A percentile compares a stretch with the other conserved stretches of the same genome.
Conservation (phyloP, 2,113 vertebrate genomes). For the Thymallus thymallus region DNA sequence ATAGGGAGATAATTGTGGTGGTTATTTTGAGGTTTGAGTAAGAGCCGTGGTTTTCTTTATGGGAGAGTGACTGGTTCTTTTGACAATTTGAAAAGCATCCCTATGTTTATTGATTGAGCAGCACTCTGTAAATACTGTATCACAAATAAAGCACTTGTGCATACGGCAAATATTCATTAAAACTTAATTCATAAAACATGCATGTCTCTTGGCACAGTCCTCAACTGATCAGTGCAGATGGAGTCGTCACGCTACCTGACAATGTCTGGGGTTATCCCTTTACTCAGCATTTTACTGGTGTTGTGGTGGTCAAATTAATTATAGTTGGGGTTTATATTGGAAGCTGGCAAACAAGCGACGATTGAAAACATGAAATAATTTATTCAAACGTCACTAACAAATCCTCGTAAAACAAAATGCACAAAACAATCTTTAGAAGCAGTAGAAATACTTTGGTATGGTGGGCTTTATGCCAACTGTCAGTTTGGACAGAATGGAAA, state of each 20-base stretch:
- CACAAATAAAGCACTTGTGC: constrained; percentile 57
- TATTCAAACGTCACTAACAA: constrained; percentile 21
- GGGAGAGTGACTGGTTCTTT: constrained; percentile 8
- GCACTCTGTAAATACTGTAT: constrained; percentile 24
- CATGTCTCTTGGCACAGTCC: background rate
- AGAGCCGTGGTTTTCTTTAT: constrained; percentile 9
- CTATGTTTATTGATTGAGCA: constrained; percentile 25
- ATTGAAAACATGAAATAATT: constrained; percentile 22
- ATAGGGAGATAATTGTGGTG: constrained; percentile 14
- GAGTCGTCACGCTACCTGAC: too few species aligned
- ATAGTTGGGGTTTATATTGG: background rate
- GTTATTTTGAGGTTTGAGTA: constrained; percentile 18
- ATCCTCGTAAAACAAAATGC: constrained; percentile 5
- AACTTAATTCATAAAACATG: background rate
- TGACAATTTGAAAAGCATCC: constrained; percentile 13
- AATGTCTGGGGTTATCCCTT: background rate
- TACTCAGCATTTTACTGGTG: background rate
- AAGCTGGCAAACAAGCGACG: background rate
- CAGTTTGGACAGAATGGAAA: background rate
- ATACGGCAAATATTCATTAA: constrained; percentile 16
- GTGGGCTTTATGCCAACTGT: background rate
- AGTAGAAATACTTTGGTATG: background rate
- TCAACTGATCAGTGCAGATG: too few species aligned
- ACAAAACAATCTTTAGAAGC: constrained; percentile 2
- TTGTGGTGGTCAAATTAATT: background rate